Evolutionary conservation across 2,113 vertebrate species (phyloP).

Genomic region (Etia nguti): DNA sequence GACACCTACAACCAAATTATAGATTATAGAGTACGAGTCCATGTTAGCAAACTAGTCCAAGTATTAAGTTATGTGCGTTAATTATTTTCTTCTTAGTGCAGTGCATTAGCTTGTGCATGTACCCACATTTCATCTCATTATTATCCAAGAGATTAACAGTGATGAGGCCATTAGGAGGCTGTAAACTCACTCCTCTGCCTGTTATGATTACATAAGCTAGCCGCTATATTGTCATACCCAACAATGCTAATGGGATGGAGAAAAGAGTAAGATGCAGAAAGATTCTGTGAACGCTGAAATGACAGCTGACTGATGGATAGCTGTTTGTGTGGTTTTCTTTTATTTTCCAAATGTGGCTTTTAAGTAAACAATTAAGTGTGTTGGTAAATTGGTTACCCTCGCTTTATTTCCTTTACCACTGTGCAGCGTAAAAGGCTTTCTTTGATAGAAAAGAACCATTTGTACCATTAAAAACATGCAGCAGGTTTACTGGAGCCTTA

Average conservation of each 20-base stretch:
- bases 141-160: constrained; percentile 25
- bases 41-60: neutral
- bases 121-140: neutral
- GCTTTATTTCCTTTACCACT: neutral
- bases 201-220: constrained; percentile 33
- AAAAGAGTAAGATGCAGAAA: neutral
- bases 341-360: constrained; percentile 19
- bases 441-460: neutral
- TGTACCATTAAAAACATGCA: neutral
- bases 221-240: constrained; percentile 6
- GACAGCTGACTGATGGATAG: neutral
- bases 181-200: constrained; percentile 3
- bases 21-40: neutral
- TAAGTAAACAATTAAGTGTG: constrained; percentile 5
- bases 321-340: neutral
- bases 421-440: neutral
- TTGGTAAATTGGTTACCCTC: constrained; percentile 1
- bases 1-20: neutral
- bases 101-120: neutral
- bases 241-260: neutral
- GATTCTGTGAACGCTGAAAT: neutral
- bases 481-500: neutral
- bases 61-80: neutral
- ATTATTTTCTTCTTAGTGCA: neutral
- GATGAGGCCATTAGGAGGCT: constrained; percentile 39